Base-by-base conservation (phyloP, 2,113 vertebrate species). In the Trinectes maculatus region DNA sequence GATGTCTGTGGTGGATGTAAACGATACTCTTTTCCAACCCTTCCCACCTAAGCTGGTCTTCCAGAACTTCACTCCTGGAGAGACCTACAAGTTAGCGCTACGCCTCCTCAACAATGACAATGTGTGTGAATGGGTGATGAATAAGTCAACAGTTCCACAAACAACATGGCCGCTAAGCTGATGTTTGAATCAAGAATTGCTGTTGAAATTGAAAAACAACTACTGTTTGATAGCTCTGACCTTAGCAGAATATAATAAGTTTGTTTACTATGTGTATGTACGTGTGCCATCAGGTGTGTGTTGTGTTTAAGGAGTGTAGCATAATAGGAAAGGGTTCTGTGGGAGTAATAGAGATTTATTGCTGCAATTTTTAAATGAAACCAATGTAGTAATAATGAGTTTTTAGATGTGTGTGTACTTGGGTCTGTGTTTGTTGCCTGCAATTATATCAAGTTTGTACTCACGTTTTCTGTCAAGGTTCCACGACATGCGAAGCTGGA, bases 21-120 rank as follows among this genome's bases (percentile, higher is more conserved):
- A 94, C 28, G 92, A 92, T 74, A 58, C 91, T 5, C 73, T 94
- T 56, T 95, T 96, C 74, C 95, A 95, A 83, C 92, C 95, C 0
- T 94, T 90, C 75, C 96, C 95, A 0, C 93, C 94, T 7, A 92
- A 96, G 87, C 85, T 96, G 64, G 58, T 95, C 16, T 96, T 98
- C 82, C 93, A 96, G 90, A 95, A 90, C 80, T 95, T 91, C 1
- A 25, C 43, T 54, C 90, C 94, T 26, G 88, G 55, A 4, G 80
- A 95, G 84, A 92, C 92, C 31, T 95, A 92, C 8, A 89, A 92
- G 69, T 88, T 95, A 29, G 90, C 90, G 0, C 71, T 97, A 48
- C 43, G 87, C 24, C 87, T 98, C 54, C 88, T 93, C 73, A 98
- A 95, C 91, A 95, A 85, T 0, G 92, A 95, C 90, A 92, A 80